Base-by-base conservation (phyloP, 2,888 invertebrate species). In the Parapristionchus giblindavisi region DNA sequence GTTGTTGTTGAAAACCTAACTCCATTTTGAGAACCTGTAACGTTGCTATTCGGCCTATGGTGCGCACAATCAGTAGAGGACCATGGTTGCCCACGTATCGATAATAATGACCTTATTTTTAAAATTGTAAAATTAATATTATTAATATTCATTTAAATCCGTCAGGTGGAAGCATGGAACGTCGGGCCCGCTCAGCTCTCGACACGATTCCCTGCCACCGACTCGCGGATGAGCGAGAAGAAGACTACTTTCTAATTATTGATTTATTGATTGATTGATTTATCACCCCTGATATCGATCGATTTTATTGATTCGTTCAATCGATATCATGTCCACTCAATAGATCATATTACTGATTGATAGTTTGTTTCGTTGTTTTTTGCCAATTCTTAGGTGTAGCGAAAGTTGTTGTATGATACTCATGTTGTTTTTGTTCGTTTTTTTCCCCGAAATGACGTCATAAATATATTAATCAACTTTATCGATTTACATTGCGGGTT, bases 131-230 rank as follows among this genome's bases (percentile, higher is more conserved):
- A n/a, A n/a, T n/a, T n/a, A n/a, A n/a, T n/a, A n/a, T n/a, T n/a
- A n/a, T n/a, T n/a, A n/a, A n/a, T n/a, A n/a, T n/a, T n/a, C n/a
- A n/a, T n/a, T n/a, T n/a, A n/a, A n/a, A n/a, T 1, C 32, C 24
- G 54, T 48, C 70, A 81, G 81, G 82, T 87, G 8, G 85, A 87
- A 77, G 78, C 85, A 1, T 87, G 86, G 86, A 82, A 80, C 68
- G 74, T 78, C 2, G 87, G 85, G 8, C 84, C 85, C 6, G 85
- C 85, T 0, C 63, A 48, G 24, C 80, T 81, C 78, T 77, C 74
- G 36, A 81, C 80, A 5, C 72, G 80, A 1, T 85, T 83, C 76
- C 77, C 68, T 36, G 75, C 78, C 27, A 76, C 78, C n/a, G 77
- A 76, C 40, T 75, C 63, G 72, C 60, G 79, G 71, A 72, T 79